phyloP scores from a whole-genome alignment of 1,140 invertebrate species.

The Eumeta japonica region DNA sequence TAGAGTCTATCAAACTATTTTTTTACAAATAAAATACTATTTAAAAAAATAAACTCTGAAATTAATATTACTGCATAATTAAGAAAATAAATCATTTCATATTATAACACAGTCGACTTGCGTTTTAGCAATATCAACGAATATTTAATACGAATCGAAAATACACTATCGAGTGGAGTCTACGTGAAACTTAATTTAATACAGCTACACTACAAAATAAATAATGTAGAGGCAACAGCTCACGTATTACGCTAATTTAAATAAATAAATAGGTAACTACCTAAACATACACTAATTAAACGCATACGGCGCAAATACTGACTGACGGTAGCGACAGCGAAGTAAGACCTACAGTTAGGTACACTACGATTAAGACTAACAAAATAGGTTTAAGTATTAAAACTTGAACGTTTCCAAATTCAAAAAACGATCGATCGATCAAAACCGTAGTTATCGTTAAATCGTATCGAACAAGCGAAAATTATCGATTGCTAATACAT shows the following conservation, averaged over 20 bases:
- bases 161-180: slow-evolving; percentile 15
- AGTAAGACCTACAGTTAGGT: neutral
- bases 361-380: neutral
- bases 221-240: slow-evolving; percentile 28
- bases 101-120: too few relatives aligned
- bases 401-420: neutral
- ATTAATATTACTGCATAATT: too few relatives aligned
- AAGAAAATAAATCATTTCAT: too few relatives aligned
- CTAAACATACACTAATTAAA: slow-evolving; percentile 44
- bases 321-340: slow-evolving; percentile 23
- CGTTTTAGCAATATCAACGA: too few relatives aligned
- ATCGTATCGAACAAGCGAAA: too few relatives aligned
- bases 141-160: too few relatives aligned
- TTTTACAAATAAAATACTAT: too few relatives aligned
- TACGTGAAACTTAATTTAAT: slow-evolving; percentile 23
- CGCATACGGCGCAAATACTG: slow-evolving; percentile 49
- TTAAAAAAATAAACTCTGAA: too few relatives aligned
- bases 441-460: neutral
- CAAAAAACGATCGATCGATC: neutral
- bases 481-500: too few relatives aligned
- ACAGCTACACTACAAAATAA: slow-evolving; percentile 33
- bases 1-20: too few relatives aligned
- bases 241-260: slow-evolving; percentile 35
- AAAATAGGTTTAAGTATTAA: neutral
- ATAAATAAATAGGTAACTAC: slow-evolving; percentile 52